Conservation (phyloP, 2,797 vertebrate genomes). For the Darevskia nairensis region DNA sequence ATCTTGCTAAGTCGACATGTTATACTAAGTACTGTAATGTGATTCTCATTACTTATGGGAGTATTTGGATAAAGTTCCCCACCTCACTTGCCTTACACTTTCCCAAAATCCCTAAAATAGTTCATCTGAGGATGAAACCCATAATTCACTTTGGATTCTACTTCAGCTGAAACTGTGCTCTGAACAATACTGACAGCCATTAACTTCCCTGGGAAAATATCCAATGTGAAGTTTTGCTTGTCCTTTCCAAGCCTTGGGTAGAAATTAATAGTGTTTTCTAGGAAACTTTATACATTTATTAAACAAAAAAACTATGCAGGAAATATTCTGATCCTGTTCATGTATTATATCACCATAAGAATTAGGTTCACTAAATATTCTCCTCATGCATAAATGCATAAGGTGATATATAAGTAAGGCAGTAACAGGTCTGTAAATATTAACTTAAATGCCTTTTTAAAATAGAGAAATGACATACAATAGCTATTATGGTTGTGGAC, state of each 20-base stretch:
- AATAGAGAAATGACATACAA: conserved; percentile 46
- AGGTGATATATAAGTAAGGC: neutral
- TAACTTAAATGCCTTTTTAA: neutral
- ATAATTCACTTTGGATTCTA: neutral
- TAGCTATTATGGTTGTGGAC: conserved; percentile 30
- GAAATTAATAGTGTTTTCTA: accelerated
- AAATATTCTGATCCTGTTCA: neutral
- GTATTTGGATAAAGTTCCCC: too few species aligned
- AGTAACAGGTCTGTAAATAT: neutral
- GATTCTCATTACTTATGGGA: too few species aligned
- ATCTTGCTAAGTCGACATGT: too few species aligned
- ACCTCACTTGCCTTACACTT: too few species aligned
- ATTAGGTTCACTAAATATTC: conserved; percentile 12
- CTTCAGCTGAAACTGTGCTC: neutral
- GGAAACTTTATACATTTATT: neutral
- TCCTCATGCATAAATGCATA: neutral
- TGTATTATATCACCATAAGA: neutral
- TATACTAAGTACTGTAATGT: too few species aligned
- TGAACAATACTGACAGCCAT: neutral
- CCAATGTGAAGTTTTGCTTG: neutral
- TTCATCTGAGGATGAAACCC: neutral
- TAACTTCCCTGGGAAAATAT: conserved; percentile 3
- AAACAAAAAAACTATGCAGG: neutral
- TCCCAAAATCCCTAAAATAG: neutral
- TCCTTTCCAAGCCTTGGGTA: neutral